Percentiles rank a stretch among this genome's conserved stretches.
Conservation (phyloP, 2,797 vertebrate species). For the Carduelis carduelis region DNA sequence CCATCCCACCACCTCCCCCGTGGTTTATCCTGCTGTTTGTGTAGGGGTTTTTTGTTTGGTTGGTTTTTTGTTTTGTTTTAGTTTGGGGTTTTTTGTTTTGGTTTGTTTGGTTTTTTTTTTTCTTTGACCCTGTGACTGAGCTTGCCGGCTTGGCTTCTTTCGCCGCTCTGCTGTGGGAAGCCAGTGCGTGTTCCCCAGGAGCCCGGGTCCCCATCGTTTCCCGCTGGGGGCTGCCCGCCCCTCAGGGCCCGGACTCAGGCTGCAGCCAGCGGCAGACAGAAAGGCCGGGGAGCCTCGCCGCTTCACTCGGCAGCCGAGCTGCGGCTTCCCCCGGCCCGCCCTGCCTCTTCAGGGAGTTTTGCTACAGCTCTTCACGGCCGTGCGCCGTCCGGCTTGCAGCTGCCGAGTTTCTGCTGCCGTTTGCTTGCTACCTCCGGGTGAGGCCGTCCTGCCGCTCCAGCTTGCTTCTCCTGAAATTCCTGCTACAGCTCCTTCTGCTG, state of each 20-base stretch:
- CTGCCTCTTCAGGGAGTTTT: neutral
- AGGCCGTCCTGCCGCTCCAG: too few species aligned
- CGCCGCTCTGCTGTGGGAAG: neutral
- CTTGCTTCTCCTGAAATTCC: too few species aligned
- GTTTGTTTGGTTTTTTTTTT: neutral
- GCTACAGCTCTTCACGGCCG: neutral
- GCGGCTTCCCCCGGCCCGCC: neutral
- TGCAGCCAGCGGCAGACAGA: neutral
- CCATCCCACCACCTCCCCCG: accelerated
- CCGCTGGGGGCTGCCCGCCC: too few species aligned
- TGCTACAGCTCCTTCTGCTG: too few species aligned
- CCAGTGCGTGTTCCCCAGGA: neutral
- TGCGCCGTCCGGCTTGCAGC: neutral
- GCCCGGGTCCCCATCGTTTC: accelerated
- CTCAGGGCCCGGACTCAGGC: too few species aligned
- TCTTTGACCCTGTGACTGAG: neutral
- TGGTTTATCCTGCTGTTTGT: too few species aligned
- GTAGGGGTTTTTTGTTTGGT: neutral
- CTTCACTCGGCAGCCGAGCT: too few species aligned
- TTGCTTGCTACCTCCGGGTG: neutral
- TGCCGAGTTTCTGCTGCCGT: neutral
- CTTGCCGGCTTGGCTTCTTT: too few species aligned
- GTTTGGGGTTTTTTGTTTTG: too few species aligned
- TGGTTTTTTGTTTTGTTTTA: neutral
- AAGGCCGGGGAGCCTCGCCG: neutral